A percentile compares a stretch with the other conserved stretches of the same genome.
phyloP scores from a whole-genome alignment of 2,113 vertebrate species.

The Phalacrocorax pelagicus region DNA sequence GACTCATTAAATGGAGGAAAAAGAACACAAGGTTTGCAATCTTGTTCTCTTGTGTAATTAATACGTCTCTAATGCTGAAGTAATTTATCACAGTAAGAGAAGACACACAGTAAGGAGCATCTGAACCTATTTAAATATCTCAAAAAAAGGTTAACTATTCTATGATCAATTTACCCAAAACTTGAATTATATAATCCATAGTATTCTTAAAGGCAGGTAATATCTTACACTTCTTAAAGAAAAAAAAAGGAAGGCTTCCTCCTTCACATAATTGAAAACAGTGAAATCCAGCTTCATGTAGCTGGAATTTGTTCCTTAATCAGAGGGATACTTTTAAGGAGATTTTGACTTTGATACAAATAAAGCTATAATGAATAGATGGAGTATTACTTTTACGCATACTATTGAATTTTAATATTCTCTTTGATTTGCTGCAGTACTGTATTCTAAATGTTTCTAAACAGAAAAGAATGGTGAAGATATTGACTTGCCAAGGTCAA shows the following conservation, averaged over 20 bases:
- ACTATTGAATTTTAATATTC: neutral
- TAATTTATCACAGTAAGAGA: neutral
- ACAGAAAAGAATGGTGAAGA: neutral
- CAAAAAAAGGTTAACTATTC: neutral
- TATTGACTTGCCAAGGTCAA: neutral
- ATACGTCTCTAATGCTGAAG: neutral
- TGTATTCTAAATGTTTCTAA: neutral
- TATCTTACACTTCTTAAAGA: neutral
- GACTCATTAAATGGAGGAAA: neutral
- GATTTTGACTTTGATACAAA: conserved; percentile 44
- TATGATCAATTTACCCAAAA: neutral
- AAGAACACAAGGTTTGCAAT: neutral
- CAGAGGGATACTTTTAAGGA: conserved; percentile 47
- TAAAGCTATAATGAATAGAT: neutral
- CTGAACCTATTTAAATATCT: neutral
- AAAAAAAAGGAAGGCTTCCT: neutral
- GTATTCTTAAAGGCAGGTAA: neutral
- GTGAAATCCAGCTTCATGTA: neutral
- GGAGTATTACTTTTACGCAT: neutral
- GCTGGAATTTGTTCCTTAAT: conserved; percentile 22
- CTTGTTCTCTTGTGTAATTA: neutral
- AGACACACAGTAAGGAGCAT: neutral
- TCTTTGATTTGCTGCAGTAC: neutral
- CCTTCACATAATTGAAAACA: neutral
- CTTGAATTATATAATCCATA: neutral